A percentile compares a stretch with the other conserved stretches of the same genome.
These are phyloP conservation scores for Salminus brasiliensis DNA, from an alignment of 2,113 vertebrate species.

Conservation along the genomic window DNA sequence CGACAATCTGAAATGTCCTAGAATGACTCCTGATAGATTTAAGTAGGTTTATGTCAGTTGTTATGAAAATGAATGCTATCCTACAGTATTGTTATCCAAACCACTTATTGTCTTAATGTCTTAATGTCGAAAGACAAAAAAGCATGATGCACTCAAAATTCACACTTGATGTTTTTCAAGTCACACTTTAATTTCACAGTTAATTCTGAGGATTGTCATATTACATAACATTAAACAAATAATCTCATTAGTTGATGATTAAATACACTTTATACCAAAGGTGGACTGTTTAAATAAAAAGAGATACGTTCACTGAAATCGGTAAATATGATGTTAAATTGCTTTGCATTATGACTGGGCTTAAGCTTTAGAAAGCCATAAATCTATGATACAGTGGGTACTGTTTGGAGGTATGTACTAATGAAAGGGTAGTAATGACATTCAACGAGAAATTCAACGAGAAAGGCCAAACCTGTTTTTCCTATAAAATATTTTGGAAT, in stretches of 20 bases:
- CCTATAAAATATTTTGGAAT: neutral
- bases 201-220: constrained; percentile 31
- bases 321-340: neutral
- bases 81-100: no score
- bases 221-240: constrained; percentile 26
- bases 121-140: no score
- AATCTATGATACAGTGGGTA: neutral
- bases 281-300: neutral
- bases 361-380: neutral
- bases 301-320: neutral
- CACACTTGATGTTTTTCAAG: constrained; percentile 11
- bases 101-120: no score
- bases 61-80: no score
- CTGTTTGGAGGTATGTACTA: neutral
- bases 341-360: neutral
- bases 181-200: constrained; percentile 49
- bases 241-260: constrained; percentile 12
- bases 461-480: neutral
- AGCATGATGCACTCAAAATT: no score
- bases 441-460: neutral
- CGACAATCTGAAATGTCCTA: no score
- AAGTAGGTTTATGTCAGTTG: no score
- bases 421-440: neutral
- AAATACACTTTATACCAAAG: constrained; percentile 12
- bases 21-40: no score